Percentiles rank a stretch among this genome's conserved stretches.
Evolutionary conservation across 2,888 invertebrate genomes (phyloP).

Genomic region (Syrista parreyssii): DNA sequence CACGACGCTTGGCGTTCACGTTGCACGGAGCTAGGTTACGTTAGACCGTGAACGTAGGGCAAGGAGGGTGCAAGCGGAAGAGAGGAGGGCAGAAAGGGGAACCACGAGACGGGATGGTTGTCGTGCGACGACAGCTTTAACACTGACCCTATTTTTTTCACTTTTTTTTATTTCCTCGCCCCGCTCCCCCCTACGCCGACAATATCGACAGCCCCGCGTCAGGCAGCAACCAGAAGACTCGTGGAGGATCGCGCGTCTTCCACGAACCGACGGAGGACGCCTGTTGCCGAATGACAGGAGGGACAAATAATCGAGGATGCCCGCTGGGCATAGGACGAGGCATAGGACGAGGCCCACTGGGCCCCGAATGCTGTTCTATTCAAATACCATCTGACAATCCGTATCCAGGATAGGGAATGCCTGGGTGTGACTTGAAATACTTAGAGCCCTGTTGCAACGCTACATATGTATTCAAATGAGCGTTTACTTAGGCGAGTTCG

Average conservation of each 20-base stretch:
- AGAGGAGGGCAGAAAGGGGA: background rate
- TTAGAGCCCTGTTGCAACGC: conserved; percentile 25
- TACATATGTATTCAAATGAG: conserved; percentile 16
- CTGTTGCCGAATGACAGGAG: no score
- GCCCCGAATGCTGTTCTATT: background rate
- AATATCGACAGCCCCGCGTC: background rate
- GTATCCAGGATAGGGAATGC: background rate
- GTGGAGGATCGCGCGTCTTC: background rate
- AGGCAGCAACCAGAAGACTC: background rate
- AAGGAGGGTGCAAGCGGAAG: background rate
- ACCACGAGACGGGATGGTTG: background rate
- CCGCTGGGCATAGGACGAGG: background rate
- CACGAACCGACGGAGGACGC: background rate
- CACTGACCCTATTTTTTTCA: background rate
- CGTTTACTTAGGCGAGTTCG: conserved; percentile 29
- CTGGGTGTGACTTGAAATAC: conserved; percentile 33
- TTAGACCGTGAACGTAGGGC: background rate
- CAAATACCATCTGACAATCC: background rate
- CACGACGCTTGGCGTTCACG: background rate
- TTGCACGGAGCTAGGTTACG: background rate
- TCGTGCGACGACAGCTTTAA: background rate
- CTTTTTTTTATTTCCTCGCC: no score
- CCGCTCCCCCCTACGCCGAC: background rate
- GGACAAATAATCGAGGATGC: background rate
- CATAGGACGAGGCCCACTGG: background rate